Evolutionary conservation across 2,888 invertebrate genomes (phyloP), one percentile per base, ranked within the genome.

Genomic region (Ernsta delagoae): DNA sequence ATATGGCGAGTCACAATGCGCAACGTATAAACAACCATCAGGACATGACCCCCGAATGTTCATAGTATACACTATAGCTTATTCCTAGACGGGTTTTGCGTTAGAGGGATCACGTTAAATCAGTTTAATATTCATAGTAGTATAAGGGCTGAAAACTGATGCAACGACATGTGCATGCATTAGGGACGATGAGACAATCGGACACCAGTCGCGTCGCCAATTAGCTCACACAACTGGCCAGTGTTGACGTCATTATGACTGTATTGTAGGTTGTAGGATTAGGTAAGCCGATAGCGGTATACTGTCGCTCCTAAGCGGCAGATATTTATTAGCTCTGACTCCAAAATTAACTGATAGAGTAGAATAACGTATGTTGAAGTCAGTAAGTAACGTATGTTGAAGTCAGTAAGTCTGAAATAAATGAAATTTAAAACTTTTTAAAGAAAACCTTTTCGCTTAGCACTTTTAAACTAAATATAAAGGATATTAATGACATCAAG

Each of bases 91-190:
- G 9, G 24, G n/a, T 24, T 24, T 24, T 43, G 73, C 67, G 68
- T 67, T 63, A 57, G 65, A 77, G 54, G 75, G 85, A 4, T 81
- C 89, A 70, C 50, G 16, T 54, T 77, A 75, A 41, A 72, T 68
- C 85, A 83, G 90, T 74, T 70, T 78, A 78, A 83, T 86, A 88
- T 87, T 86, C 84, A 86, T 85, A 85, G 82, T 78, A 83, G 76
- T 79, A 80, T 78, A 77, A 86, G 92, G 91, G 89, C 87, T 88
- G 85, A 79, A 87, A 86, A 82, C 82, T 88, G 87, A 87, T 89
- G 86, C 87, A 87, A 87, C 88, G 90, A 88, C 92, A 92, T 92
- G 90, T 92, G 92, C 87, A 91, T 88, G 91, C 92, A 91, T 92
- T 92, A 92, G 86, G 87, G 85, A 83, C 82, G 87, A 90, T 89